phyloP scores from a whole-genome alignment of 2,113 vertebrate species.

The Leptocoma aspasia region DNA sequence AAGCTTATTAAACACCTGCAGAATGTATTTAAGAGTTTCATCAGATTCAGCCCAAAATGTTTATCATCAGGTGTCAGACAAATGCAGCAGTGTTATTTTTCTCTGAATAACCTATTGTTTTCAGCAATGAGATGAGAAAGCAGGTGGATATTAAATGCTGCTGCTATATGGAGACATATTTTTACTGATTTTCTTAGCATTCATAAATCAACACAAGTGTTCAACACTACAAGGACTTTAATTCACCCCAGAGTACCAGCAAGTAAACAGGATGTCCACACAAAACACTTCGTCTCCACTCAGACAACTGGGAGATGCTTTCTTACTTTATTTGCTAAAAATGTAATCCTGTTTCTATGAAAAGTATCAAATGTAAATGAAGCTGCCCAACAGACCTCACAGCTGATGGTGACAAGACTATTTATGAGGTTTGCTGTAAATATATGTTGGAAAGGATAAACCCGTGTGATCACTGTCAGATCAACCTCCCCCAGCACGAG shows the following conservation, averaged over 20 bases:
- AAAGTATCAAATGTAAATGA: not conserved
- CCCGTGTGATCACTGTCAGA: not conserved
- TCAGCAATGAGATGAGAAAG: not conserved
- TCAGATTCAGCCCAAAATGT: not conserved
- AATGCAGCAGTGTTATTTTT: not conserved
- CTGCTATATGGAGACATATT: not conserved
- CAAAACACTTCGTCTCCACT: not conserved
- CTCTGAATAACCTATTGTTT: not conserved
- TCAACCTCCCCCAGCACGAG: rapidly evolving
- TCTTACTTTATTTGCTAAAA: not conserved
- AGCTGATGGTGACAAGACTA: not conserved
- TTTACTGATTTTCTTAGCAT: not conserved
- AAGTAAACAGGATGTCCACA: not conserved
- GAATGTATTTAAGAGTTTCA: not conserved
- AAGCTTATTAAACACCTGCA: not conserved
- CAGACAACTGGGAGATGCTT: not conserved
- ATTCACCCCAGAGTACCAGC: not conserved
- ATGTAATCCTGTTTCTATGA: not conserved
- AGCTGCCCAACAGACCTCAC: not conserved
- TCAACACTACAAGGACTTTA: not conserved
- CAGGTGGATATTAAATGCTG: not conserved
- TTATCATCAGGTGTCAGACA: not conserved
- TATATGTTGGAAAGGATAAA: not conserved
- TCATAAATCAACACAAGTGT: not conserved
- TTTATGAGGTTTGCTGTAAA: not conserved